Base-by-base conservation (phyloP, 2,888 invertebrate species). In the Ferrisia virgata region DNA sequence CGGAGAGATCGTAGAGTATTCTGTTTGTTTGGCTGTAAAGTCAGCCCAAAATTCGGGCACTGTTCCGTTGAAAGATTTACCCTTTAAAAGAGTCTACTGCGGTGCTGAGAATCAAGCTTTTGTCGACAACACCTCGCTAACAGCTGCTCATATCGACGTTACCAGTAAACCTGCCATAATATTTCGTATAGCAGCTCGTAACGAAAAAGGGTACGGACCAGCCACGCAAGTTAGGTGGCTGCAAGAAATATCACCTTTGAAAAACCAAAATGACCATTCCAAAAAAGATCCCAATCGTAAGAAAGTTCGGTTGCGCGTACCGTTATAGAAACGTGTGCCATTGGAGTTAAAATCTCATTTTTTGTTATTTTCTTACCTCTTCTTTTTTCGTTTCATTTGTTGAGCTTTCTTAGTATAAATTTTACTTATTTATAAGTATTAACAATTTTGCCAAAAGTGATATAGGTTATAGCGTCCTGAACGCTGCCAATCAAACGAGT, bases 211-310 rank as follows among this genome's bases (percentile, higher is more conserved):
- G 31, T 99, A 99, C 89, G 99, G 99, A 85, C 99, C 99, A 83
- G 99, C 99, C 85, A 99, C 99, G n/a, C 99, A 99, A 94, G 99
- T 99, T 87, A 95, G 99, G 94, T 99, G 99, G 99, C 91, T 99
- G 84, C 98, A 99, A 93, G 96, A 86, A 28, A 36, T 18, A 8
- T 40, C 76, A 13, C 69, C 64, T 1, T 82, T 39, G n/a, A 33
- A 28, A 28, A 58, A 22, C 76, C 3, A 9, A 4, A 72, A 40
- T 47, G 76, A 43, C 8, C 31, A 72, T 28, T 36, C 36, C 43
- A 76, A 76, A 72, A 72, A 83, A 18, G 81, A 40, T 40, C 11
- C 33, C 28, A 83, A 82, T 39, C 79, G 80, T 76, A 76, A 76
- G 28, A 76, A 36, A 28, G 28, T 64, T 13, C 15, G 28, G 9